Conservation (phyloP, 2,797 vertebrate genomes). For the Antennarius maculatus region DNA sequence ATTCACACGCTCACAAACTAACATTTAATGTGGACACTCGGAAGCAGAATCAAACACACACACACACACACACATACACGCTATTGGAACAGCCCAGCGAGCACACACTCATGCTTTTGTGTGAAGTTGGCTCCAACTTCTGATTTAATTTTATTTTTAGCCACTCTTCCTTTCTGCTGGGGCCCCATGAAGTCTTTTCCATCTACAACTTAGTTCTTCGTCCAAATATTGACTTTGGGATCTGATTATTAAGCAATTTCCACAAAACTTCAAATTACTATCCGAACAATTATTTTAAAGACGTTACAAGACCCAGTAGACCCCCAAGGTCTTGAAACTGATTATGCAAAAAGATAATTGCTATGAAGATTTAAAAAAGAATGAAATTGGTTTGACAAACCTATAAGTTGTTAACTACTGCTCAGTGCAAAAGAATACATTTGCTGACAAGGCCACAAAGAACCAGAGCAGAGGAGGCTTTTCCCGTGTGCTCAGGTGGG, state of each 20-base stretch:
- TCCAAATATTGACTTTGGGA: slow-evolving; percentile 84
- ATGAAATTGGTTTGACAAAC: slow-evolving; percentile 86
- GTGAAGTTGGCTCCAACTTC: slow-evolving; percentile 44
- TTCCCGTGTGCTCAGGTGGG: slow-evolving; percentile 79
- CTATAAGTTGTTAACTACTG: slow-evolving; percentile 84
- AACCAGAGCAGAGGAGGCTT: slow-evolving; percentile 58
- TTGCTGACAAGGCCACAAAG: slow-evolving; percentile 83
- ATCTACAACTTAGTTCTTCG: slow-evolving; percentile 77
- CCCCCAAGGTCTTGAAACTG: slow-evolving; percentile 83
- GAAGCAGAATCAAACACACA: not conserved
- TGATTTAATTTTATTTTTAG: slow-evolving; percentile 69
- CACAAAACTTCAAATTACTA: slow-evolving; percentile 83
- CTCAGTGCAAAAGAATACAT: slow-evolving; percentile 83
- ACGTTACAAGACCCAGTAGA: slow-evolving; percentile 79
- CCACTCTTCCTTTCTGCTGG: slow-evolving; percentile 44
- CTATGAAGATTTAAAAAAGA: slow-evolving; percentile 85
- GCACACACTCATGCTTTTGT: slow-evolving; percentile 28
- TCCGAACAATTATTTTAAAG: slow-evolving; percentile 85
- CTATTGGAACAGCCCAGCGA: slow-evolving; percentile 7
- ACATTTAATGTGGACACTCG: not conserved
- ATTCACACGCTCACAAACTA: not conserved
- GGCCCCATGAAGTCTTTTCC: slow-evolving; percentile 74
- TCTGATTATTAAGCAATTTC: slow-evolving; percentile 88
- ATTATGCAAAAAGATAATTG: slow-evolving; percentile 86
- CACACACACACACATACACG: not conserved